Evolutionary conservation across 2,113 vertebrate genomes (phyloP).

Genomic region (Porphyrio hochstetteri): DNA sequence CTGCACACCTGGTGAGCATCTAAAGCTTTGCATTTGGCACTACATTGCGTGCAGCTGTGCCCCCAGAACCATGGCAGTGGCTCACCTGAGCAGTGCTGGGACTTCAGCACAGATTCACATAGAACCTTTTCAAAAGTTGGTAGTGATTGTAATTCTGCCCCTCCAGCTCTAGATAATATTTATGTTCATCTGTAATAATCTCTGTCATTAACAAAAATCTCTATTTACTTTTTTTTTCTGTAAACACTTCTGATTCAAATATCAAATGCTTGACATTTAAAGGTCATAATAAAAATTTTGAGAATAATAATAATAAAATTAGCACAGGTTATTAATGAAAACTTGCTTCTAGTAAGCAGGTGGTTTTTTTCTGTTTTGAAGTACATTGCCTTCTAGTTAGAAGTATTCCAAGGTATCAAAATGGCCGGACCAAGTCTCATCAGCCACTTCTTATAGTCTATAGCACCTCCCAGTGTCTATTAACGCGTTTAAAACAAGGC

Average conservation of each 20-base stretch:
- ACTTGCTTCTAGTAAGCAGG: not conserved
- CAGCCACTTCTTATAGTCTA: conserved; percentile 28
- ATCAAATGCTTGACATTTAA: not conserved
- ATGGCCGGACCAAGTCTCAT: not conserved
- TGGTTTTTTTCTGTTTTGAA: not conserved
- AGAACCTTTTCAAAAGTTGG: not conserved
- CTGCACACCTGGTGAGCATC: not conserved
- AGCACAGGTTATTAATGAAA: not conserved
- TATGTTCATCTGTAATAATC: not conserved
- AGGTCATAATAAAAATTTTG: not conserved
- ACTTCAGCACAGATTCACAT: not conserved
- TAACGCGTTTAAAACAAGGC: not conserved
- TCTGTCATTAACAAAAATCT: not conserved
- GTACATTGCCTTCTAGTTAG: not conserved
- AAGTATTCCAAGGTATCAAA: not conserved
- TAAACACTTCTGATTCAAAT: not conserved
- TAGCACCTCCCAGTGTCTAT: conserved; percentile 57
- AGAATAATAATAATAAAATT: not conserved
- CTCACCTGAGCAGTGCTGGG: not conserved
- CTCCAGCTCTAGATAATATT: not conserved
- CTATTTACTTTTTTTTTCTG: not conserved
- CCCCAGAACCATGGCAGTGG: not conserved
- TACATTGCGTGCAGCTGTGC: not conserved
- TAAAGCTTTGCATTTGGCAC: not conserved
- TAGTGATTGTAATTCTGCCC: not conserved